phyloP scores from a whole-genome alignment of 2,797 vertebrate genomes.

The Lacerta bilineata region DNA sequence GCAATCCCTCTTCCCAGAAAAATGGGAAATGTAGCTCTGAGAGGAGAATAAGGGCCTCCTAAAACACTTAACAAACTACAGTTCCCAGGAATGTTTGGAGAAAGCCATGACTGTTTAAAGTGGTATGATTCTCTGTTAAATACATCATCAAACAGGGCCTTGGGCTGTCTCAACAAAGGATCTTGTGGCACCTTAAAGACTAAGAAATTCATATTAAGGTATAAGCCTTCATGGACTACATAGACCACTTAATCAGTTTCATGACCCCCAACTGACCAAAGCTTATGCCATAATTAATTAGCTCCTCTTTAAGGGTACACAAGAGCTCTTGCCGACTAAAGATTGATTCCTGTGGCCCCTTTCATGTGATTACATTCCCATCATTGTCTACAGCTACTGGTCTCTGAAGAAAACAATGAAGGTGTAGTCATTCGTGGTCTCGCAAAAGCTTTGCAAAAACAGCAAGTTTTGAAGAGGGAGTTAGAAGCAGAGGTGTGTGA shows the following conservation, averaged over 20 bases:
- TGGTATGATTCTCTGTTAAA: too few species aligned
- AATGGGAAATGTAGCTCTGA: too few species aligned
- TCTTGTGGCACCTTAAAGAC: not conserved
- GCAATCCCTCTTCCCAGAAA: too few species aligned
- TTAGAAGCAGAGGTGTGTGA: not conserved
- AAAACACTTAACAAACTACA: too few species aligned
- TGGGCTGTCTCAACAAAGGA: not conserved
- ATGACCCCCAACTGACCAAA: not conserved
- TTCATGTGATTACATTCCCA: not conserved
- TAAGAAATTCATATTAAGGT: not conserved
- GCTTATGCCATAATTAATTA: not conserved
- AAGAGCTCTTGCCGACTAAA: too few species aligned
- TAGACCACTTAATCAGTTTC: not conserved
- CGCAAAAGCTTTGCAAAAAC: not conserved
- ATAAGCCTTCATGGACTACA: not conserved
- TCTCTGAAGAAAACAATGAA: not conserved
- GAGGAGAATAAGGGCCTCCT: too few species aligned
- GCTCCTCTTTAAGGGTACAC: too few species aligned
- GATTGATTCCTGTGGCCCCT: too few species aligned
- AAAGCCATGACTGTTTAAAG: too few species aligned
- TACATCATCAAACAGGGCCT: too few species aligned
- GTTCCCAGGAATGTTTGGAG: too few species aligned
- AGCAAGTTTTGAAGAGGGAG: not conserved
- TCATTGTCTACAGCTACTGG: not conserved
- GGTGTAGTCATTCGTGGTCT: not conserved